phyloP scores from a whole-genome alignment of 2,113 vertebrate genomes.

The Psittacula cyanocephala region DNA sequence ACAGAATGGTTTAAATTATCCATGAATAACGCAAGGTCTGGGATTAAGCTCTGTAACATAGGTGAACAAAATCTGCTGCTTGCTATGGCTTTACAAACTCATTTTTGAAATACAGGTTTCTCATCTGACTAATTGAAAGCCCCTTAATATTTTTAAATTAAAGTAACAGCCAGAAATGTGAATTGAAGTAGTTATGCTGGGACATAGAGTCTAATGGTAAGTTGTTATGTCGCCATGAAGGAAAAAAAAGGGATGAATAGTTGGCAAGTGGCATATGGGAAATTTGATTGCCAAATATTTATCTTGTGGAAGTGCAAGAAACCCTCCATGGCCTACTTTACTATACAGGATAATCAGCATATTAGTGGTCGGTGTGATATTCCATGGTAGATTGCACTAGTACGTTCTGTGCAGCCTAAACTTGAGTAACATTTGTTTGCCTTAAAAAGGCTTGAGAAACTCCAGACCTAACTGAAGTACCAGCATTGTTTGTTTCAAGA shows the following conservation, averaged over 20 bases:
- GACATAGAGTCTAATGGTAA: not conserved
- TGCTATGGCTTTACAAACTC: not conserved
- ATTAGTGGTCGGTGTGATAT: not conserved
- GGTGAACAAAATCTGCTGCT: not conserved
- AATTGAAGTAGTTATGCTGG: not conserved
- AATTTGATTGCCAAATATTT: not conserved
- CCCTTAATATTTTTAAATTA: not conserved
- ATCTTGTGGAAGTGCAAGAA: not conserved
- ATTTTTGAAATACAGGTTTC: not conserved
- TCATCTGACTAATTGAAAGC: not conserved
- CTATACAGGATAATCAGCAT: not conserved
- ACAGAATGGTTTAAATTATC: constrained; percentile 30
- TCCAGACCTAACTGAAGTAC: not conserved
- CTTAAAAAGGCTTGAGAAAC: not conserved
- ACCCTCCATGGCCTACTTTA: not conserved
- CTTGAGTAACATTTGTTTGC: not conserved
- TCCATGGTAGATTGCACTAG: not conserved
- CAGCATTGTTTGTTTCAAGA: not conserved
- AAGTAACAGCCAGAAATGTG: not conserved
- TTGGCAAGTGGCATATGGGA: not conserved
- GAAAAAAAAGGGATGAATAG: not conserved
- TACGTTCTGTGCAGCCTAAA: accelerated
- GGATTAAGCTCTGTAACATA: not conserved
- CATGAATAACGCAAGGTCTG: not conserved
- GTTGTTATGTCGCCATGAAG: not conserved